phyloP scores from a whole-genome alignment of 2,797 vertebrate genomes.

The Decapterus maruadsi region DNA sequence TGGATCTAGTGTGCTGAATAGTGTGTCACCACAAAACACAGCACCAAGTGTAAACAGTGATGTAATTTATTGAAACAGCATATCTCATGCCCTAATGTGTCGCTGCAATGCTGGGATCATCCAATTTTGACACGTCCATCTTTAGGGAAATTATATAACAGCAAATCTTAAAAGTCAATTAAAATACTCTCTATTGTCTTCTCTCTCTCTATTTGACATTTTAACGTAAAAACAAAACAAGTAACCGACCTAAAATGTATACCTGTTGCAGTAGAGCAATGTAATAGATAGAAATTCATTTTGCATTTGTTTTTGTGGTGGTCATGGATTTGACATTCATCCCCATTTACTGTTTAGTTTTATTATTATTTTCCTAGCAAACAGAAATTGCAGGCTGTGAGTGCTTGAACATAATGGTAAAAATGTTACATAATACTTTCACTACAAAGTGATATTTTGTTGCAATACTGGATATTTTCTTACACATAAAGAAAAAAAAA shows the following conservation, averaged over 20 bases:
- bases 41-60: background rate
- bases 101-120: background rate
- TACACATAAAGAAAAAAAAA: background rate
- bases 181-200: background rate
- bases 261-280: no score
- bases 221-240: no score
- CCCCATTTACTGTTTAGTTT: no score
- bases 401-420: background rate
- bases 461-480: background rate
- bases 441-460: background rate
- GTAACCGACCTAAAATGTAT: no score
- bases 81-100: background rate
- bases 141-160: background rate
- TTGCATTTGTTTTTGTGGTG: no score
- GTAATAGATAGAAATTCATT: no score
- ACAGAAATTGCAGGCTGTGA: background rate
- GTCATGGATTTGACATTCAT: no score
- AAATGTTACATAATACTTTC: background rate
- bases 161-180: background rate
- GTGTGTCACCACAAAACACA: constrained; percentile 8
- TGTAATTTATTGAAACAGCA: background rate
- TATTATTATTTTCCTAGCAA: no score
- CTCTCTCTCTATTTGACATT: no score
- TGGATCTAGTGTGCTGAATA: background rate
- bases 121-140: background rate